Percentiles rank a stretch among this genome's conserved stretches.
These are phyloP conservation scores for Phenacoccus solenopsis DNA, from an alignment of 1,140 invertebrate species.

Conservation along the genomic window DNA sequence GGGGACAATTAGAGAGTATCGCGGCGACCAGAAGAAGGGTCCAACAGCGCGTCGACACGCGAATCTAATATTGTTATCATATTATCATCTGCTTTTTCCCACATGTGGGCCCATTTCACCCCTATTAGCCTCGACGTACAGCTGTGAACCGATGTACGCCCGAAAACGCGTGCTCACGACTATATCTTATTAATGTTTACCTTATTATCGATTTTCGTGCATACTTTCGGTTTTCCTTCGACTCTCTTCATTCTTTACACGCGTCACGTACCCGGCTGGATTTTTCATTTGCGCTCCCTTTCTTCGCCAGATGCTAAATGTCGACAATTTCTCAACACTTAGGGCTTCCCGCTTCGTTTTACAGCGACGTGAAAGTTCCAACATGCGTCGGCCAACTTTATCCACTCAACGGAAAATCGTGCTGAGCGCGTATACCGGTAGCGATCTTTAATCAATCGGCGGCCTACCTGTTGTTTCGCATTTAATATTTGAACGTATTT, in stretches of 20 bases:
- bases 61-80: constrained; percentile 16
- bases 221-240: neutral
- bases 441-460: too few species aligned
- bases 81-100: constrained; percentile 13
- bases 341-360: too few species aligned
- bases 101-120: constrained; percentile 14
- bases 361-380: too few species aligned
- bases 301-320: neutral
- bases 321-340: neutral
- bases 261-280: neutral
- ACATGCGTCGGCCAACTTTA: too few species aligned
- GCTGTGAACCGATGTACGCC: neutral
- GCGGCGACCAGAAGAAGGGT: neutral
- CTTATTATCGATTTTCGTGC: constrained; percentile 14
- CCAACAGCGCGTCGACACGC: neutral
- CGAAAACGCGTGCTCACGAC: constrained; percentile 3
- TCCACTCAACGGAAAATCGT: too few species aligned
- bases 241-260: neutral
- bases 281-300: neutral
- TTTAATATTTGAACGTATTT: too few species aligned
- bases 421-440: too few species aligned
- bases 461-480: too few species aligned
- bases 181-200: constrained; percentile 15
- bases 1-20: neutral
- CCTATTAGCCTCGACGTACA: constrained; percentile 5